Conservation (phyloP, 2,888 invertebrate species). For the Stenichneumon culpator region DNA sequence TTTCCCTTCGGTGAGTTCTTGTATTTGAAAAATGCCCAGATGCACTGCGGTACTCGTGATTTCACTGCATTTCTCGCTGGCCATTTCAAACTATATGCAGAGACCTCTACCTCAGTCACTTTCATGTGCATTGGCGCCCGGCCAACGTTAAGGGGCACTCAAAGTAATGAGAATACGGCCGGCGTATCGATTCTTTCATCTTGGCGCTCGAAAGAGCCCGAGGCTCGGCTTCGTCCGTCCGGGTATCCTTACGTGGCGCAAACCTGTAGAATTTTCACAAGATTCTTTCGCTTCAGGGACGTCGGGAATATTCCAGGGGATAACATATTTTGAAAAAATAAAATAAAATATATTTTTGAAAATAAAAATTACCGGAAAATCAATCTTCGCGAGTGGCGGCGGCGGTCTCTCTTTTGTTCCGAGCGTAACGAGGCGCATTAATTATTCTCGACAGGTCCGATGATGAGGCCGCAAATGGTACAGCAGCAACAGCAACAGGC, state of each 20-base stretch:
- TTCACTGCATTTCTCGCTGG: constrained; percentile 46
- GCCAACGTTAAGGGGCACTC: constrained; percentile 77
- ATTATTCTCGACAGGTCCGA: constrained; percentile 86
- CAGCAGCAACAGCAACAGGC: constrained; percentile 87
- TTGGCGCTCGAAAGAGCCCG: constrained; percentile 40
- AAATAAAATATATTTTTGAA: background rate
- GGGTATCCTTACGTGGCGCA: constrained; percentile 14
- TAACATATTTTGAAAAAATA: background rate
- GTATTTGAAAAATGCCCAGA: constrained; percentile 25
- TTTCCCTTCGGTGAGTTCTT: constrained; percentile 16
- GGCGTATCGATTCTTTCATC: constrained; percentile 75
- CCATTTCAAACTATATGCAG: constrained; percentile 40
- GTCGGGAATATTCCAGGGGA: background rate
- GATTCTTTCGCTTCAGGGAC: background rate
- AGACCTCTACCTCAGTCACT: constrained; percentile 57
- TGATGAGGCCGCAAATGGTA: constrained; percentile 89
- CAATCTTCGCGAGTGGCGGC: background rate
- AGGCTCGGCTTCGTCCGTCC: background rate
- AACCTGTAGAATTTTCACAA: constrained; percentile 20
- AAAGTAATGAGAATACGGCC: constrained; percentile 77
- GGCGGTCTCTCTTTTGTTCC: constrained; percentile 1
- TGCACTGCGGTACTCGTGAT: constrained; percentile 51
- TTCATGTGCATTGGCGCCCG: constrained; percentile 73
- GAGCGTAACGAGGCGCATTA: constrained; percentile 45
- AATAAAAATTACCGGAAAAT: constrained; percentile 2